Conservation (phyloP, 2,797 vertebrate genomes). For the Chanos chanos region DNA sequence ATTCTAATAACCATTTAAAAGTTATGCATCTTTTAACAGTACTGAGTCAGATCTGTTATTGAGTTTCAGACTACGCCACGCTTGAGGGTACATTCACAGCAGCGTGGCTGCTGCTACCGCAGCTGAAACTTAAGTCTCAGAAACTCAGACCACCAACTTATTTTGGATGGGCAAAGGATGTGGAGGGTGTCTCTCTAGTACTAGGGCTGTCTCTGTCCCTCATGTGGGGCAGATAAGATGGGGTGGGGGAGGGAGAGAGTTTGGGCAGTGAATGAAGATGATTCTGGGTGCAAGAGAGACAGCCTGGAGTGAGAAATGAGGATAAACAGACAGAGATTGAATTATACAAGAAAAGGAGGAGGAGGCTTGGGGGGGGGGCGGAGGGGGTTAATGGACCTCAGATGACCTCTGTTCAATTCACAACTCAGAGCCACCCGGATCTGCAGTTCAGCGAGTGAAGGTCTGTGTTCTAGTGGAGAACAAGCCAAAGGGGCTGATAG, state of each 20-base stretch:
- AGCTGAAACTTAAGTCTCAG: too few species aligned
- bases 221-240: neutral
- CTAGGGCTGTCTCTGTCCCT: too few species aligned
- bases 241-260: neutral
- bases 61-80: neutral
- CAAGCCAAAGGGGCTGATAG: neutral
- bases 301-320: neutral
- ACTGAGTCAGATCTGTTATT: neutral
- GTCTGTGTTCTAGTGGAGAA: neutral
- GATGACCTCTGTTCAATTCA: neutral
- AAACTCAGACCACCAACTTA: too few species aligned
- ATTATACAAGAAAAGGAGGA: too few species aligned
- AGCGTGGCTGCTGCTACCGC: neutral
- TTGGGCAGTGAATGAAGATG: too few species aligned
- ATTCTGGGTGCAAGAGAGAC: too few species aligned
- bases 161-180: too few species aligned
- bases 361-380: neutral
- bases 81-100: neutral
- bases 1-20: neutral
- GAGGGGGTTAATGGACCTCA: conserved; percentile 2
- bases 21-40: neutral
- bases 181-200: neutral
- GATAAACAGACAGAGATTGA: neutral
- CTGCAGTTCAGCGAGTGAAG: neutral
- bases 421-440: neutral